These are phyloP conservation scores for Platysteira castanea DNA, from an alignment of 2,113 vertebrate genomes.

Conservation along the genomic window DNA sequence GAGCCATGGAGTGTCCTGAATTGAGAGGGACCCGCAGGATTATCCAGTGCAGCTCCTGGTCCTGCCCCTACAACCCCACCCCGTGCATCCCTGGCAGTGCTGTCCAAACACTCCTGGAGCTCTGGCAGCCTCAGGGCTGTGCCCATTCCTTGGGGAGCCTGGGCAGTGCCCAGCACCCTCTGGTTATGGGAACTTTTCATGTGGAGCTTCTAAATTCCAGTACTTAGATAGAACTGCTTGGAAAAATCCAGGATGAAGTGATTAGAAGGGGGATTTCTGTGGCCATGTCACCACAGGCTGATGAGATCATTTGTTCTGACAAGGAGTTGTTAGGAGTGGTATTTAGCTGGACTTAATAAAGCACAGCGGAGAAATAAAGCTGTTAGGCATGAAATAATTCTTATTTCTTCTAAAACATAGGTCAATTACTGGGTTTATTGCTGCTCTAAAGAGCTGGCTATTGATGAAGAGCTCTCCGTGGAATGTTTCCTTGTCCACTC, in stretches of 20 bases:
- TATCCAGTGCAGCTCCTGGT: neutral
- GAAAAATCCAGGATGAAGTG: neutral
- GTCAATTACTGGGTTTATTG: conserved; percentile 49
- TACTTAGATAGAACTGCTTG: neutral
- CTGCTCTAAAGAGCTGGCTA: conserved; percentile 1
- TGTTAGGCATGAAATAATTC: conserved; percentile 17
- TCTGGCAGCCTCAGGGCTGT: neutral
- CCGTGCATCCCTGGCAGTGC: too few species aligned
- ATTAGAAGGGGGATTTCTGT: neutral
- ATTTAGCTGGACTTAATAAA: conserved; percentile 37
- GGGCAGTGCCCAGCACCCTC: neutral
- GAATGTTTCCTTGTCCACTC: conserved; percentile 30
- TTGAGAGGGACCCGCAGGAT: neutral
- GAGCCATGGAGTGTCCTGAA: neutral
- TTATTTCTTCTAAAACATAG: conserved; percentile 26
- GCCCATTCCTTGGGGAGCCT: neutral
- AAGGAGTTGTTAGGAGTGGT: neutral
- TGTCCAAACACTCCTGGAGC: neutral
- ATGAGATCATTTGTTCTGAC: neutral
- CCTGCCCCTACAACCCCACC: too few species aligned
- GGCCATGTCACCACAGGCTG: neutral
- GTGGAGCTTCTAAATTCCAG: neutral
- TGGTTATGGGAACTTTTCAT: neutral
- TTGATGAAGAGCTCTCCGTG: conserved; percentile 20
- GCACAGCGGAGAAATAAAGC: neutral